phyloP scores from a whole-genome alignment of 2,113 vertebrate genomes.

The Lipophrys pholis region DNA sequence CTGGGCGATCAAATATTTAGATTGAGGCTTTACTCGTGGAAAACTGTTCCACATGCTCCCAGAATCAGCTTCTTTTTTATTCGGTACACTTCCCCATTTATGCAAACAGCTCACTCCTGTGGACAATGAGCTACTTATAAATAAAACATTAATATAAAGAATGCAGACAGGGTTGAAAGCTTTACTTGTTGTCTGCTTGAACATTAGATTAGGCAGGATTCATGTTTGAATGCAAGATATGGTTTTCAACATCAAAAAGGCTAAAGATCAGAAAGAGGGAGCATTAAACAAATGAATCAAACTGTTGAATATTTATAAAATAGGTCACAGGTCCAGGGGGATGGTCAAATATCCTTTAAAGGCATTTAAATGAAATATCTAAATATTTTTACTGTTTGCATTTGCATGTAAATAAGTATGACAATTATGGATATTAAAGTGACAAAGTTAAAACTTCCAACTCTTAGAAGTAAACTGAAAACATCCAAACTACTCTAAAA shows the following conservation, averaged over 20 bases:
- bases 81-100: slow-evolving; percentile 43
- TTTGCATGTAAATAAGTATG: too few species aligned
- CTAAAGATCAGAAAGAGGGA: background rate
- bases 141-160: slow-evolving; percentile 70
- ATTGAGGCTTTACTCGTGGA: slow-evolving; percentile 11
- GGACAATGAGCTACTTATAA: slow-evolving; percentile 62
- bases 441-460: too few species aligned
- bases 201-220: slow-evolving; percentile 11
- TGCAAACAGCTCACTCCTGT: slow-evolving; percentile 58
- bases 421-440: too few species aligned
- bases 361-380: too few species aligned
- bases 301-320: slow-evolving; percentile 7
- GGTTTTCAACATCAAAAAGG: background rate
- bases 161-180: slow-evolving; percentile 56
- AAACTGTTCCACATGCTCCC: slow-evolving; percentile 27
- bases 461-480: too few species aligned
- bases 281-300: background rate
- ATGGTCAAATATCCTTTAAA: background rate
- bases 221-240: slow-evolving; percentile 24
- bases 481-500: too few species aligned
- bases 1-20: slow-evolving; percentile 63
- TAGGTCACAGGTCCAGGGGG: background rate
- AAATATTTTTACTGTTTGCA: too few species aligned
- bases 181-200: slow-evolving; percentile 34
- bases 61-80: slow-evolving; percentile 46